These are phyloP conservation scores for Zenarchopterus dispar DNA, from an alignment of 2,797 vertebrate species.

Conservation along the genomic window DNA sequence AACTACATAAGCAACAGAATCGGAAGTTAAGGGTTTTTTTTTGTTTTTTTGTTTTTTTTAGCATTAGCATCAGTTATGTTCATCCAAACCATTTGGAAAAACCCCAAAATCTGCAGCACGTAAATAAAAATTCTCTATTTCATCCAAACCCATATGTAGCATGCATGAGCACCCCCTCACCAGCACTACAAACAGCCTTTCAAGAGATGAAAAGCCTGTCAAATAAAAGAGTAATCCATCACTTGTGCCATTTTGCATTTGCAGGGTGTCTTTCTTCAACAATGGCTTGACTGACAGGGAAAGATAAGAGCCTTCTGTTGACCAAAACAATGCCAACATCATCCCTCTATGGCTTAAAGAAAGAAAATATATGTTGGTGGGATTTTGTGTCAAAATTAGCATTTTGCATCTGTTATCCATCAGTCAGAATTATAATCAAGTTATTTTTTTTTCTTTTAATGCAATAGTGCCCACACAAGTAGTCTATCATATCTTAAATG, in stretches of 20 bases:
- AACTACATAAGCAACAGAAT: not conserved
- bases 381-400: conserved; percentile 7
- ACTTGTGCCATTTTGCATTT: conserved; percentile 79
- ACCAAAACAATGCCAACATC: conserved; percentile 59
- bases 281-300: conserved; percentile 76
- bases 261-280: conserved; percentile 74
- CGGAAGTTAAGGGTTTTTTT: not conserved
- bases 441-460: not conserved
- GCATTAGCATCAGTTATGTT: not conserved
- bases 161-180: conserved; percentile 3
- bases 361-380: conserved; percentile 16
- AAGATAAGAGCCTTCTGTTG: conserved; percentile 79
- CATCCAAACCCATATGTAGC: conserved; percentile 16
- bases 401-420: not conserved
- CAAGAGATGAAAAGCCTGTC: conserved; percentile 76
- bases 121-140: conserved; percentile 22
- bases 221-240: conserved; percentile 85
- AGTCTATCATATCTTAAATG: not conserved
- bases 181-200: conserved; percentile 45
- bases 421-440: not conserved
- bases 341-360: conserved; percentile 22
- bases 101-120: conserved; percentile 1
- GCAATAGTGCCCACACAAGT: not conserved
- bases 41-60: not conserved
- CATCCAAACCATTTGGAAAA: conserved; percentile 15